Evolutionary conservation across 2,888 invertebrate species (phyloP), one percentile per base, ranked within the genome.

Genomic region (Cacoxenus indagator): DNA sequence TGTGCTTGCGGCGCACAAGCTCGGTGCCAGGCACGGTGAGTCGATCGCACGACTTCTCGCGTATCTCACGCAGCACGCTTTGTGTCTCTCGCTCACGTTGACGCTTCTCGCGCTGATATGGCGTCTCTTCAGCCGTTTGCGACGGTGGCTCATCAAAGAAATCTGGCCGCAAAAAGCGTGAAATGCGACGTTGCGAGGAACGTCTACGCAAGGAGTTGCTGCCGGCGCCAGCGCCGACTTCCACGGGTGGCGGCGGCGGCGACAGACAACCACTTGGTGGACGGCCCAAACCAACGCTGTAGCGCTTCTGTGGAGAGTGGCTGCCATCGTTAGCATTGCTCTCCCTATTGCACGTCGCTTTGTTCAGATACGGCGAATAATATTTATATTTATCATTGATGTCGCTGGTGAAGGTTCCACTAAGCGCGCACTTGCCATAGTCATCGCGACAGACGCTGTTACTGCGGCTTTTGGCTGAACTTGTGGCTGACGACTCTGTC

Each of bases 151-250:
- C 81, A 73, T 94, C 94, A 83, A 92, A 94, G 84, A 94, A 94
- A 86, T 95, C 95, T 0, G 94, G 93, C 31, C 95, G 90, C 69
- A 95, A 87, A 87, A 94, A 95, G 68, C 95, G 89, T 8, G 93
- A 93, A 69, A 93, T 91, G 72, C 93, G 90, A 64, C 92, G 91
- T 67, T 90, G 90, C 43, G 90, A 89, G 67, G 90, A 89, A 43
- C 86, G 80, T 68, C 84, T 82, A 68, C 81, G 81, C 64, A 84
- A 70, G 48, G 81, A 78, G 70, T 82, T 85, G 67, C 78, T 83
- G 27, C 81, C 75, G 24, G 77, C 78, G 37, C 71, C 74, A 26
- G 73, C 71, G 4, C 68, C 65, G 68, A 65, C 14, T 70, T 31
- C 64, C 65, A 68, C 55, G 72, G 72, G n/a, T 5, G 77, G 71